Percentiles rank a stretch among this genome's conserved stretches.
Conservation (phyloP, 2,113 vertebrate genomes). For the Malaclemys terrapin region DNA sequence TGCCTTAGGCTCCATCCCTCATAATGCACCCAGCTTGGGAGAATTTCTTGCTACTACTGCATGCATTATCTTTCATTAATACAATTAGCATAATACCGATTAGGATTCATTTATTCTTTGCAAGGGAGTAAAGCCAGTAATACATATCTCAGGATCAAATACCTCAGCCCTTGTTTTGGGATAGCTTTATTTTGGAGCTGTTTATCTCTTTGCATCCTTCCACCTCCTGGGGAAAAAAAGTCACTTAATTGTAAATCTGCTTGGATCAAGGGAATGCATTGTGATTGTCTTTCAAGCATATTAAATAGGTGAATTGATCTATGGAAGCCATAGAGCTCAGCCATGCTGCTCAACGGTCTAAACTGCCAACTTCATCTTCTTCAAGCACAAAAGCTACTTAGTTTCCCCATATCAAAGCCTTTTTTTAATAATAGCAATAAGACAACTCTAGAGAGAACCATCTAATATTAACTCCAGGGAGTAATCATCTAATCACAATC, state of each 20-base stretch:
- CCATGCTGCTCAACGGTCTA: neutral
- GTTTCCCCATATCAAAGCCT: conserved; percentile 57
- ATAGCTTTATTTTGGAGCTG: conserved; percentile 44
- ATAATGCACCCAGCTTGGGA: conserved; percentile 47
- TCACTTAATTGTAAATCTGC: conserved; percentile 49
- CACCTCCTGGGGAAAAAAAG: conserved; percentile 18
- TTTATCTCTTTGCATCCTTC: conserved; percentile 43
- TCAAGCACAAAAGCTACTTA: conserved; percentile 45
- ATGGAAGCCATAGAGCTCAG: conserved; percentile 26
- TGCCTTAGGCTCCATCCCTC: conserved; percentile 11
- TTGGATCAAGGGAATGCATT: conserved; percentile 39
- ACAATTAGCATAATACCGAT: conserved; percentile 27
- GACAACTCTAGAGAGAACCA: conserved; percentile 67
- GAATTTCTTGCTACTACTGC: conserved; percentile 9
- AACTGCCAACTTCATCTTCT: conserved; percentile 48
- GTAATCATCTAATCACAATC: conserved; percentile 76
- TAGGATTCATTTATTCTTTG: conserved; percentile 43
- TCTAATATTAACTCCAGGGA: conserved; percentile 73
- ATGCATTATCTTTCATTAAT: conserved; percentile 63
- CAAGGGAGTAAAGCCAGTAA: conserved; percentile 48
- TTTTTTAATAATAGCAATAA: conserved; percentile 70
- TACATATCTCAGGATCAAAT: neutral
- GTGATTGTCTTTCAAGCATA: conserved; percentile 32
- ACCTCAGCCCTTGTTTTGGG: neutral
- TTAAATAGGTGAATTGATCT: conserved; percentile 61